A percentile compares a stretch with the other conserved stretches of the same genome.
Conservation (phyloP, 2,113 vertebrate species). For the Forbesichthys agassizii region DNA sequence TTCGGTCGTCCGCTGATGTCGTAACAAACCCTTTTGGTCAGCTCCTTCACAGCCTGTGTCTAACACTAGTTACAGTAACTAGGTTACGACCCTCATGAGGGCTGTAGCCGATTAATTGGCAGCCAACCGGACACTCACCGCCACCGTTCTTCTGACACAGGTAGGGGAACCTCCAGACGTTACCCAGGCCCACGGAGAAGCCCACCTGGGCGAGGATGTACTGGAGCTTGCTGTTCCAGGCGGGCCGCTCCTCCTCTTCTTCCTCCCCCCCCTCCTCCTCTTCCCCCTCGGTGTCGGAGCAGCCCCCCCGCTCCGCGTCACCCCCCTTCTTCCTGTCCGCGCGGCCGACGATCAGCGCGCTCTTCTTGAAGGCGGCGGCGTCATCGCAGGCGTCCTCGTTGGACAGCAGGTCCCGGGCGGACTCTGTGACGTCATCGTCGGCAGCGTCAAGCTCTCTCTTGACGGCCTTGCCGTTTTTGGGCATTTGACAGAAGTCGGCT, state of each 20-base stretch:
- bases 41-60: no score
- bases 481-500: slow-evolving; percentile 88
- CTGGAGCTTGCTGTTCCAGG: slow-evolving; percentile 96
- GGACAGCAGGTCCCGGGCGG: slow-evolving; percentile 94
- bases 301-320: slow-evolving; percentile 81
- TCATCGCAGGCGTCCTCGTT: slow-evolving; percentile 92
- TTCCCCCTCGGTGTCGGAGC: slow-evolving; percentile 82
- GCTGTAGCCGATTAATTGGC: not conserved
- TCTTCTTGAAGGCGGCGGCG: slow-evolving; percentile 93
- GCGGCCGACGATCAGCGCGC: slow-evolving; percentile 84
- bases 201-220: slow-evolving; percentile 98
- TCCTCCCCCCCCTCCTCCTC: slow-evolving; percentile 79
- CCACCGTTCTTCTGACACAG: slow-evolving; percentile 98
- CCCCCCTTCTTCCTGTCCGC: slow-evolving; percentile 83
- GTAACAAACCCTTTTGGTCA: no score
- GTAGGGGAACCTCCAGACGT: slow-evolving; percentile 98
- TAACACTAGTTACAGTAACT: no score
- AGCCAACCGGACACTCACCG: slow-evolving; percentile 80
- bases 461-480: slow-evolving; percentile 95
- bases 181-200: slow-evolving; percentile 97
- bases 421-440: slow-evolving; percentile 95
- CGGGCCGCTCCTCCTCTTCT: slow-evolving; percentile 89
- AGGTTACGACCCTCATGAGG: no score
- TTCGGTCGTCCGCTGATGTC: no score
- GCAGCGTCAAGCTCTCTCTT: slow-evolving; percentile 97